Base-by-base conservation (phyloP, 2,888 invertebrate genomes). In the Trisateles emortualis region DNA sequence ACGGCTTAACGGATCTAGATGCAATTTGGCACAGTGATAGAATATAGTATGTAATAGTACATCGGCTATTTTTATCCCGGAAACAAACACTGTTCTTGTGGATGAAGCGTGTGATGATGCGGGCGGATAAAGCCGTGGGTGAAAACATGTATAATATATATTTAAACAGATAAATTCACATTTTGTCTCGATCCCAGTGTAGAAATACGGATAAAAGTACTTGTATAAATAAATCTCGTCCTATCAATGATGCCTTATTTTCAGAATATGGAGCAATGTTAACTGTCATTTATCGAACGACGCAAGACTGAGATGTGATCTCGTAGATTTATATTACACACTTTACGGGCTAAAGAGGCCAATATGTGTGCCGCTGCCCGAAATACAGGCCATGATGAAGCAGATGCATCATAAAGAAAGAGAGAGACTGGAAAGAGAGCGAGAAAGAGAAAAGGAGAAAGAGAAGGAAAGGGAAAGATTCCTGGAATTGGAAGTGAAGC, bases 261-360 rank as follows among this genome's bases (percentile, higher is more conserved):
- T 9, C 60, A 88, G 91, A 53, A 50, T 93, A 40, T 90, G 88
- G 92, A 88, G 81, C 66, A 88, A 86, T 81, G 93, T 87, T 75
- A 97, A 97, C 83, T 94, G 96, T 43, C 95, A 95, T 81, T 84
- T 97, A 33, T 97, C 97, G 0, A 96, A 97, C 80, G 98, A 99
- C 84, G 96, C 98, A 0, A 95, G 97, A 69, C 88, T 98, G 19
- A 94, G 99, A 8, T 99, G 99, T 84, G 97, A 98, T 76, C 94
- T 98, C 55, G 98, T 98, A 0, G 99, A 99, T 83, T 88, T 99
- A 0, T 99, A 99, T 79, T 97, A 96, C 83, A 96, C 96, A 0
- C 81, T 99, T 16, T 99, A 98, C 80, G 98, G 99, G 0, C 93
- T 94, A 0, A 96, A 96, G 76, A 92, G 96, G 43, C 98, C 98